Evolutionary conservation across 2,113 vertebrate genomes (phyloP).

Genomic region (Hydrolagus affinis): DNA sequence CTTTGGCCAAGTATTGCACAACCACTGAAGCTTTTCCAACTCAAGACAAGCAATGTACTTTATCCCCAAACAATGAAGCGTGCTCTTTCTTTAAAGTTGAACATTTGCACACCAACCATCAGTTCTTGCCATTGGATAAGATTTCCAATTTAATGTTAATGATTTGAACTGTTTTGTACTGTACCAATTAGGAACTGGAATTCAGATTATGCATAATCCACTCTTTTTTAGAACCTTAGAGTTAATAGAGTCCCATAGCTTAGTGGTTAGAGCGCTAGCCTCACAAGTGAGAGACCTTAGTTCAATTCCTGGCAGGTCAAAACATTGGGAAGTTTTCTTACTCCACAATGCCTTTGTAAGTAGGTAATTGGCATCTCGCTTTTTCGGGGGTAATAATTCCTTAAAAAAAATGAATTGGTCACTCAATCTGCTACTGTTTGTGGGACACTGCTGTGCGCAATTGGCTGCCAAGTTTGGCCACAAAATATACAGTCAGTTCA

Average conservation of each 20-base stretch:
- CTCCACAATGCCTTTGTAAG: too few species aligned
- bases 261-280: too few species aligned
- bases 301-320: too few species aligned
- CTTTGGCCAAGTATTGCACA: background rate
- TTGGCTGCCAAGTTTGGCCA: too few species aligned
- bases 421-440: too few species aligned
- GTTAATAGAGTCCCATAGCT: background rate
- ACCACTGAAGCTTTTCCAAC: background rate
- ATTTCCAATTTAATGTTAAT: conserved; percentile 13
- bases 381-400: too few species aligned
- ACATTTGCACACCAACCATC: background rate
- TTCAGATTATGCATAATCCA: background rate
- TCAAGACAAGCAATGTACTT: background rate
- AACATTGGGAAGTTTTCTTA: too few species aligned
- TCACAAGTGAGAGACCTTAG: too few species aligned
- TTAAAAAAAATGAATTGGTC: too few species aligned
- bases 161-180: background rate
- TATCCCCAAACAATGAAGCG: background rate
- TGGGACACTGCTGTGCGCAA: too few species aligned
- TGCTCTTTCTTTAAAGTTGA: background rate
- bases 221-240: background rate
- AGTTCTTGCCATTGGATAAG: background rate
- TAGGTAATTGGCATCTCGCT: too few species aligned
- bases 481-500: too few species aligned
- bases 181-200: background rate